Evolutionary conservation across 2,888 invertebrate genomes (phyloP).

Genomic region (Oligia fasciuncula): DNA sequence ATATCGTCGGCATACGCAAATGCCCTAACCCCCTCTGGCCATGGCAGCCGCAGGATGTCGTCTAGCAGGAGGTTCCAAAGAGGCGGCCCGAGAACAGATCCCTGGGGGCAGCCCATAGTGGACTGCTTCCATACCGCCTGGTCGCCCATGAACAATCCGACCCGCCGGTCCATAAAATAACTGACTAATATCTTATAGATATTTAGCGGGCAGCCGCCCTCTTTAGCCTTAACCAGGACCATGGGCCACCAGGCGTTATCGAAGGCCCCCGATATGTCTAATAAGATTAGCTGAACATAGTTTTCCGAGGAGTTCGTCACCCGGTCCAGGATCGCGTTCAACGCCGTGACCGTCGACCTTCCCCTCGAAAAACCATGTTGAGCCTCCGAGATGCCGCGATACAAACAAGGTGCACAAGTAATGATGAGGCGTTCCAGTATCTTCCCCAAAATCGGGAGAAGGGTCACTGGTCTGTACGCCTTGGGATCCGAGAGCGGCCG

Average conservation of each 20-base stretch:
- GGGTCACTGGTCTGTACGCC: too few species aligned
- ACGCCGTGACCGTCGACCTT: too few species aligned
- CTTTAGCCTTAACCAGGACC: slow-evolving; percentile 58
- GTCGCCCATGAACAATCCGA: slow-evolving; percentile 45
- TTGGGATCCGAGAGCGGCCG: slow-evolving; percentile 39
- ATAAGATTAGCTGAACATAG: slow-evolving; percentile 50
- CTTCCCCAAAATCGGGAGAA: slow-evolving; percentile 62
- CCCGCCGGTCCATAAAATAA: slow-evolving; percentile 57
- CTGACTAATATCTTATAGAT: slow-evolving; percentile 56
- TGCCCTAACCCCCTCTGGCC: slow-evolving; percentile 35
- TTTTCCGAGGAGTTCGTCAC: not conserved
- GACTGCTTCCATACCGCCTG: slow-evolving; percentile 41
- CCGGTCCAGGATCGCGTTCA: not conserved
- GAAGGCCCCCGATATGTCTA: slow-evolving; percentile 69
- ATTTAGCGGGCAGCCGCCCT: slow-evolving; percentile 52
- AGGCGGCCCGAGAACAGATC: slow-evolving; percentile 30
- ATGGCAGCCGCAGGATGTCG: slow-evolving; percentile 58
- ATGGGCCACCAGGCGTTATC: slow-evolving; percentile 73
- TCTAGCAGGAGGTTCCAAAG: slow-evolving; percentile 61
- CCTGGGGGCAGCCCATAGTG: slow-evolving; percentile 52
- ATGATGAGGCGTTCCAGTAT: slow-evolving; percentile 64
- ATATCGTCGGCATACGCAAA: slow-evolving; percentile 64
- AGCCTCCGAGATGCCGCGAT: slow-evolving; percentile 18
- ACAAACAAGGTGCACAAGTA: slow-evolving; percentile 41
- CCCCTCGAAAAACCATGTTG: slow-evolving; percentile 54